Evolutionary conservation across 1,140 invertebrate genomes (phyloP), one percentile per base, ranked within the genome.

Genomic region (Elysia chlorotica): DNA sequence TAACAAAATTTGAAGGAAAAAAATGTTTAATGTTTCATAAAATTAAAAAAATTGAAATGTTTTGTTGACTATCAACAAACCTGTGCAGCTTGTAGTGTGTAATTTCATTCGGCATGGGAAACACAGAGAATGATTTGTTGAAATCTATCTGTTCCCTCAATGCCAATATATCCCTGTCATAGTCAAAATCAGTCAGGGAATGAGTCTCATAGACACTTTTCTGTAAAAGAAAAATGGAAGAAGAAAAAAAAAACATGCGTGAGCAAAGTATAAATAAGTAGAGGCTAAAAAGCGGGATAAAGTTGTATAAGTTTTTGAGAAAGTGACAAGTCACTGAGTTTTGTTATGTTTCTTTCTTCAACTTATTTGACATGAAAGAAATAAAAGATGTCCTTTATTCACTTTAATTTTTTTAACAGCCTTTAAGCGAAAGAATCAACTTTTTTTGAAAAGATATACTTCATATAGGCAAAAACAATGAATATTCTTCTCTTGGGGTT

Each of bases 51-150:
- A 28, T 30, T 65, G 3, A 59, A 6, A 19, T 28, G n/a, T n/a
- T n/a, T n/a, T 56, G 54, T 56, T n/a, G 3, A 31, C 4, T 2
- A 33, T 28, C 14, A 63, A 63, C n/a, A 83, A 91, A 92, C 71
- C 90, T 90, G 83, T 94, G 92, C 14, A 94, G 87, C 78, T 91
- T 90, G 83, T 93, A 93, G 77, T 92, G 89, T 71, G 90, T 89
- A 17, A 89, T 87, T 33, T 90, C 89, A 78, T 92, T 88, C 67
- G 89, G 88, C 28, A 93, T 88, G 0, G 92, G 92, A 87, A 90
- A 91, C 53, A 93, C 86, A 25, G 91, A 89, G 17, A 92, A 82
- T 0, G 91, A 91, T 53, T 90, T 87, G 62, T 89, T 89, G 71
- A 93, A 91, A 2, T 87, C 79, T 35, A 84, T 69, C 69, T 90